phyloP scores from a whole-genome alignment of 2,113 vertebrate genomes.

The Turdus rufiventris region DNA sequence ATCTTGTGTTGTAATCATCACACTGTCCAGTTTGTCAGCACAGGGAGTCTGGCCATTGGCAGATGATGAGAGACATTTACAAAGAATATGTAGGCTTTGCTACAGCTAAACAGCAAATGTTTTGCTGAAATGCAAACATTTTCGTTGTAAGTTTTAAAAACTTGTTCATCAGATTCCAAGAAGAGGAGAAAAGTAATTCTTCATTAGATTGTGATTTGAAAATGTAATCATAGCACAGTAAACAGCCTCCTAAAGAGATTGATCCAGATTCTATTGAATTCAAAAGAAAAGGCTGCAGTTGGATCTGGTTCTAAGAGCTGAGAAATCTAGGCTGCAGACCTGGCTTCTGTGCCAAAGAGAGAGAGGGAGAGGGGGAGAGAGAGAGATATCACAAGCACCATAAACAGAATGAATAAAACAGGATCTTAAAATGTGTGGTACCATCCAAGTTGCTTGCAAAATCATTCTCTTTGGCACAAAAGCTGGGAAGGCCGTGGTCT shows the following conservation, averaged over 20 bases:
- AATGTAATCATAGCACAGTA: slow-evolving; percentile 38
- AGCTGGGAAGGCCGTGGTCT: slow-evolving; percentile 24
- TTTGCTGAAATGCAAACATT: slow-evolving; percentile 20
- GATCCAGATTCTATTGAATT: slow-evolving; percentile 43
- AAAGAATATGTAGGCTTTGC: not conserved
- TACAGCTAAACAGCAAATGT: not conserved
- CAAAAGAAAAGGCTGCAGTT: slow-evolving; percentile 43
- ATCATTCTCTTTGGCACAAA: slow-evolving; percentile 35
- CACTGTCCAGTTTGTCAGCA: not conserved
- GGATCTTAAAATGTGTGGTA: slow-evolving; percentile 28
- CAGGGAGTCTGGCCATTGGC: not conserved
- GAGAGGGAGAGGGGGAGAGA: not conserved
- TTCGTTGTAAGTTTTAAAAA: slow-evolving; percentile 5
- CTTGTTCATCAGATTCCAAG: slow-evolving; percentile 32
- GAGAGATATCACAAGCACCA: slow-evolving; percentile 39
- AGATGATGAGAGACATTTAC: not conserved
- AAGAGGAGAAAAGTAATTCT: slow-evolving; percentile 18
- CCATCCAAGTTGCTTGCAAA: slow-evolving; percentile 57
- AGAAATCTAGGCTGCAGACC: slow-evolving; percentile 63
- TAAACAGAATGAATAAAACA: slow-evolving; percentile 63
- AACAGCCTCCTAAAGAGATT: slow-evolving; percentile 25
- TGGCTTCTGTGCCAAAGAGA: slow-evolving; percentile 40
- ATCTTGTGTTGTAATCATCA: not conserved
- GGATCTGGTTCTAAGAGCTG: slow-evolving; percentile 51
- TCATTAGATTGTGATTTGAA: slow-evolving; percentile 33